phyloP scores from a whole-genome alignment of 92 coral and sea anemone species.

The Nematostella vectensis region DNA sequence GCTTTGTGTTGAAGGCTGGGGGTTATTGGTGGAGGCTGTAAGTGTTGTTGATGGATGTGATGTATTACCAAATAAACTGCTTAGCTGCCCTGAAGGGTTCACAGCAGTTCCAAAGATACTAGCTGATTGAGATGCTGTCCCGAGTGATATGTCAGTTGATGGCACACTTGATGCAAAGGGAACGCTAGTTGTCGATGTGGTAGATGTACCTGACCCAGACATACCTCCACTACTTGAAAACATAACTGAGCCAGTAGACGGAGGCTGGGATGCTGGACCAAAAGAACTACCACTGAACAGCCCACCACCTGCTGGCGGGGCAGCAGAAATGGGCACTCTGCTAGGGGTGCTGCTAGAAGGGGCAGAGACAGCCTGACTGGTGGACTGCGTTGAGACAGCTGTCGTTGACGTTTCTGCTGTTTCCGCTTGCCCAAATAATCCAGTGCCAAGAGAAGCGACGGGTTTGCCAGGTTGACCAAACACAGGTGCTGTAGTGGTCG shows the following conservation, averaged over 20 bases:
- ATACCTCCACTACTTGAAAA: not conserved
- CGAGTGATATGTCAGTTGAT: too few species aligned
- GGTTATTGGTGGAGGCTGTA: too few species aligned
- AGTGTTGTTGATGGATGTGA: too few species aligned
- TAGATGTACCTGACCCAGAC: not conserved
- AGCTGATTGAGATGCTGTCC: too few species aligned
- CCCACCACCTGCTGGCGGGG: slow-evolving; percentile 8
- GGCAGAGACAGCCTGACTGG: not conserved
- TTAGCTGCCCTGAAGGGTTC: too few species aligned
- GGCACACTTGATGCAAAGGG: slow-evolving; percentile 10
- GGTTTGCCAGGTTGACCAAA: not conserved
- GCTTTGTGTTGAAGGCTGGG: too few species aligned
- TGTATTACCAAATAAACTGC: too few species aligned
- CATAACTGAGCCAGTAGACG: too few species aligned
- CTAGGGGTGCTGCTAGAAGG: not conserved
- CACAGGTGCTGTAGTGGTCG: slow-evolving; percentile 4
- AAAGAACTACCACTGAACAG: slow-evolving; percentile 3
- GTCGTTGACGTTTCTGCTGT: not conserved
- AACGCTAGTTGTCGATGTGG: not conserved
- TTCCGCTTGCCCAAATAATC: not conserved
- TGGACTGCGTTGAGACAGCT: slow-evolving; percentile 3
- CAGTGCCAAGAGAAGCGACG: not conserved
- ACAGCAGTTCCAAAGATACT: too few species aligned
- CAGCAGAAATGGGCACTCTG: not conserved
- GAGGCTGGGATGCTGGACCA: slow-evolving; percentile 7